Base-by-base conservation (phyloP, 2,113 vertebrate genomes). In the Gasterosteus aculeatus region DNA sequence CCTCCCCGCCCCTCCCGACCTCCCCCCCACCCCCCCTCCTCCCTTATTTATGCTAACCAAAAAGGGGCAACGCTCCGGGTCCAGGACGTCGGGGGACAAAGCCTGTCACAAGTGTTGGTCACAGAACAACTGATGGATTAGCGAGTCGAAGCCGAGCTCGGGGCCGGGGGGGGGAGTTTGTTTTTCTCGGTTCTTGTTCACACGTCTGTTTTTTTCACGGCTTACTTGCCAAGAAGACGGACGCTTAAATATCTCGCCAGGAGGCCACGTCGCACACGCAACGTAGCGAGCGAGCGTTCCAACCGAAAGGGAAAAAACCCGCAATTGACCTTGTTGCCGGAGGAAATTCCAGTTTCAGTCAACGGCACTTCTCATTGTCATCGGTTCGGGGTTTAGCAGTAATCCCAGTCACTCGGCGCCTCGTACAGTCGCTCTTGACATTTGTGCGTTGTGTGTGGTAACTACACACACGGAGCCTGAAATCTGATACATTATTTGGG, bases 21-120 rank as follows among this genome's bases (percentile, higher is more conserved):
- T n/a, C 79, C 47, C 18, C 18, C 31, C 26, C 74, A 73, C 41
- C 75, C 77, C 49, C 49, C 19, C 49, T 10, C 65, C 75, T 63
- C 77, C 84, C 85, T 90, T 90, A 91, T 90, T 90, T 93, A 93
- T 94, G 93, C 89, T 88, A 94, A 93, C 92, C 83, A 89, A 91
- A 91, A 88, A 84, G 85, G 90, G 80, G 87, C 91, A 89, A 91
- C 85, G 87, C 88, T 80, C 83, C 58, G 74, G 49, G 77, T 86
- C 72, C 77, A 74, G 89, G 86, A 89, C 69, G 33, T 85, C 69
- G 66, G 78, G 66, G 78, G 74, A 93, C 92, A 93, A 93, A 93
- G 85, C 88, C 87, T 89, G 91, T 91, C 90, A 92, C 80, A 87
- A 84, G 87, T 88, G 85, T 93, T 91, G 83, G 93, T 90, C 88